These are phyloP conservation scores for Hystrix cristata DNA, from an alignment of 2,113 vertebrate genomes.

Conservation along the genomic window DNA sequence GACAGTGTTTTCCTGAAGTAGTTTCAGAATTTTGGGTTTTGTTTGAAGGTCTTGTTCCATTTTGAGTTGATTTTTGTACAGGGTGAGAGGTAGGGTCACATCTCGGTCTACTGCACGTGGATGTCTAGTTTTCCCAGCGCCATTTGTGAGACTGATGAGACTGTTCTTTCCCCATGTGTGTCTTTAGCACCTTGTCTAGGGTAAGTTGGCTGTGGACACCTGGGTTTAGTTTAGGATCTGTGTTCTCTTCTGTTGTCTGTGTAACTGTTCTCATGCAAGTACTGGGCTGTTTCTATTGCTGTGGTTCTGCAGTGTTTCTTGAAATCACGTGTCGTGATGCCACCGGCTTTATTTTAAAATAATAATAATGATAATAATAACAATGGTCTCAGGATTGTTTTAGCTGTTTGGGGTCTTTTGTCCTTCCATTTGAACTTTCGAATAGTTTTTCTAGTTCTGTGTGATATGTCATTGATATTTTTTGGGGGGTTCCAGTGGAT, in stretches of 20 bases:
- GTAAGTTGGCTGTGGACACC: neutral
- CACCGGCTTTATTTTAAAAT: neutral
- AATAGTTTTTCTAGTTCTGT: neutral
- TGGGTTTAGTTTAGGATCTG: neutral
- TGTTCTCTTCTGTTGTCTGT: neutral
- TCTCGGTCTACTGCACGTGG: neutral
- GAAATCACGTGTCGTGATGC: neutral
- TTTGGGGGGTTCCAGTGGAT: neutral
- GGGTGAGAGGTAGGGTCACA: neutral
- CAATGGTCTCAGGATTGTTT: neutral
- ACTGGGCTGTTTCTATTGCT: neutral
- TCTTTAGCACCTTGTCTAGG: neutral
- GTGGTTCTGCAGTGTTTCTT: neutral
- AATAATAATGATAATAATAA: no score
- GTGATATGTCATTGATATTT: neutral
- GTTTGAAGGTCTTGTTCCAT: neutral
- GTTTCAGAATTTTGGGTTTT: neutral
- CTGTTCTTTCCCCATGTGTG: neutral
- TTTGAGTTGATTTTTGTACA: neutral
- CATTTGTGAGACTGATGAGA: neutral
- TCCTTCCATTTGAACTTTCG: neutral
- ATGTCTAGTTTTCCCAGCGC: neutral
- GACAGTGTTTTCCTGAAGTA: neutral
- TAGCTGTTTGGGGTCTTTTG: neutral
- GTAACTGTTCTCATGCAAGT: neutral